A percentile compares a stretch with the other conserved stretches of the same genome.
These are phyloP conservation scores for Climacteris rufus DNA, from an alignment of 2,113 vertebrate species.

Conservation along the genomic window DNA sequence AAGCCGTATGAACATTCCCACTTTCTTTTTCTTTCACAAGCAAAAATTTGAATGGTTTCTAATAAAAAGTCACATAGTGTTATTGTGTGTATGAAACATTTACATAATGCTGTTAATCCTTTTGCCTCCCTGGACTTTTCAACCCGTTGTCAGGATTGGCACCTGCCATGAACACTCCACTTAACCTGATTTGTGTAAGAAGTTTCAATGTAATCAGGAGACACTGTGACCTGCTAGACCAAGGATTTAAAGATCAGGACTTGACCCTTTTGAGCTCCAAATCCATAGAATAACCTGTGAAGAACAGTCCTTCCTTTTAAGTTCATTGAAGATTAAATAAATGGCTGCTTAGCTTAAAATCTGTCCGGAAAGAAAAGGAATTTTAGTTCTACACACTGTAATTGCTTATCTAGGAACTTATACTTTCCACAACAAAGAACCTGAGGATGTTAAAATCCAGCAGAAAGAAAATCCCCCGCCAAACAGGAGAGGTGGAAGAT, in stretches of 20 bases:
- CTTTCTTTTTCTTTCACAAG: background rate
- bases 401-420: background rate
- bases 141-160: background rate
- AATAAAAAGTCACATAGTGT: background rate
- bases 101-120: background rate
- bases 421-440: background rate
- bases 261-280: background rate
- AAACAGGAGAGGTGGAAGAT: background rate
- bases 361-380: background rate
- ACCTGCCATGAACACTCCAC: background rate
- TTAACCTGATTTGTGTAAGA: background rate
- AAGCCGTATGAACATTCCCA: background rate
- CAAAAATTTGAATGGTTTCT: background rate
- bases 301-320: background rate
- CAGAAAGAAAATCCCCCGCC: background rate
- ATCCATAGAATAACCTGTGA: background rate
- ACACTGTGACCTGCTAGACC: background rate
- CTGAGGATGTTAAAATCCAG: background rate
- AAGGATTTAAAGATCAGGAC: background rate
- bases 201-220: background rate
- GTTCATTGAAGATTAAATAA: background rate
- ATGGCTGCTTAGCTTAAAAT: conserved; percentile 21
- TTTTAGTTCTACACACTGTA: conserved; percentile 14
- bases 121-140: background rate
- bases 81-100: background rate